Percentiles rank a stretch among this genome's conserved stretches.
Evolutionary conservation across 2,797 vertebrate species (phyloP).

Genomic region (Chaenodraco wilsoni): DNA sequence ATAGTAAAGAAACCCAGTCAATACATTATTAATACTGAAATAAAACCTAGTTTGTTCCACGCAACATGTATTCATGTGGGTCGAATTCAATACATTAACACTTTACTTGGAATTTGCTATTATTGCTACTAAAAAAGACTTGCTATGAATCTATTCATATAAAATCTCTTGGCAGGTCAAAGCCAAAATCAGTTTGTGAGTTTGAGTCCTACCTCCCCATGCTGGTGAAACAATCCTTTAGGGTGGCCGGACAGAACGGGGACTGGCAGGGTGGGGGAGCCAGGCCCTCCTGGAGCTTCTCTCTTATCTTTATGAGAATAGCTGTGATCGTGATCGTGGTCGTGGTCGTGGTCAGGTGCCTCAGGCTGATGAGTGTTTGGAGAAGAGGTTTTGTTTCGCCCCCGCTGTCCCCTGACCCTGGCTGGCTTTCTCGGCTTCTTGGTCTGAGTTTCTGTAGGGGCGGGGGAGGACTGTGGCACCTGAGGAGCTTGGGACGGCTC

Average conservation of each 20-base stretch:
- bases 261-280: conserved; percentile 44
- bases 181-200: background rate
- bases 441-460: conserved; percentile 61
- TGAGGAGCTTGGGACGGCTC: conserved; percentile 17
- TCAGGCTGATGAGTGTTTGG: background rate
- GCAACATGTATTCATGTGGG: background rate
- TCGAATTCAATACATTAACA: no score
- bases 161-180: background rate
- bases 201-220: conserved; percentile 86
- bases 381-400: conserved; percentile 43
- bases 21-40: background rate
- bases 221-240: conserved; percentile 76
- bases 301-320: conserved; percentile 83
- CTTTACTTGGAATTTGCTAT: no score
- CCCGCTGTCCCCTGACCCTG: conserved; percentile 45
- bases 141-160: background rate
- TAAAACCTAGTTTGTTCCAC: background rate
- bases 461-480: conserved; percentile 25
- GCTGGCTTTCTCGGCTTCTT: conserved; percentile 47
- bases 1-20: background rate
- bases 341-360: conserved; percentile 17
- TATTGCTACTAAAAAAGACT: no score
- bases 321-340: conserved; percentile 37
- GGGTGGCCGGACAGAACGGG: conserved; percentile 62
- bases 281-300: conserved; percentile 81